A percentile compares a stretch with the other conserved stretches of the same genome.
These are phyloP conservation scores for Micromys minutus DNA, from an alignment of 2,113 vertebrate species.

Conservation along the genomic window DNA sequence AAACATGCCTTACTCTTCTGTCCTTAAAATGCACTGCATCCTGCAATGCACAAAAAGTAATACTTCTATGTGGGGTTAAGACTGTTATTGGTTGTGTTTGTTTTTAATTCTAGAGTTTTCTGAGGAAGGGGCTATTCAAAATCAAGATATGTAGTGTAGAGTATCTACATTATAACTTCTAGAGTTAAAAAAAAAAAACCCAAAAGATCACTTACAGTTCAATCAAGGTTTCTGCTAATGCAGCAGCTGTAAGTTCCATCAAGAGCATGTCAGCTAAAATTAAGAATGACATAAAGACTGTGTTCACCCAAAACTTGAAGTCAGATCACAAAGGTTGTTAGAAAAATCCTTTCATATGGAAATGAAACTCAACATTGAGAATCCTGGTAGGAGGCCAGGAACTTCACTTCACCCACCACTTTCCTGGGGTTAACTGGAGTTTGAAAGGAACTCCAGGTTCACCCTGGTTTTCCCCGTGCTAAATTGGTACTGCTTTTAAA, in stretches of 20 bases:
- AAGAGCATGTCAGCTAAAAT: constrained; percentile 68
- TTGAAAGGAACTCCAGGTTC: constrained; percentile 59
- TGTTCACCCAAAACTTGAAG: constrained; percentile 69
- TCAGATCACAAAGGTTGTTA: constrained; percentile 70
- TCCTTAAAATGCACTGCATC: background rate
- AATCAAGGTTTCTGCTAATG: constrained; percentile 67
- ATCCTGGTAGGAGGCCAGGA: constrained; percentile 64
- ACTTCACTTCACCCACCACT: constrained; percentile 57
- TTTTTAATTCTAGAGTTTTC: constrained; percentile 36
- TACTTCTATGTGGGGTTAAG: background rate
- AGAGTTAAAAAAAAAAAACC: constrained; percentile 60
- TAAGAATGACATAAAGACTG: constrained; percentile 69
- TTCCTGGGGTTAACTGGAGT: constrained; percentile 62
- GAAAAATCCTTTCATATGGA: constrained; percentile 72
- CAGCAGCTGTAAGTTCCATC: constrained; percentile 38
- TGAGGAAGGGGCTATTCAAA: constrained; percentile 39
- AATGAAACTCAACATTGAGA: constrained; percentile 62
- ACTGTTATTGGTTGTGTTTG: background rate
- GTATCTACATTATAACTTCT: constrained; percentile 48
- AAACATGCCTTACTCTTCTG: background rate
- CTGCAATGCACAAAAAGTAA: background rate
- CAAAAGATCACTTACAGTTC: constrained; percentile 68
- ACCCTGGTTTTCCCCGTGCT: constrained; percentile 51
- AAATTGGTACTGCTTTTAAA: constrained; percentile 46
- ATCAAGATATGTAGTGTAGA: background rate